Percentiles rank a stretch among this genome's conserved stretches.
These are phyloP conservation scores for Druceiella hillmani DNA, from an alignment of 2,888 invertebrate species.

Conservation along the genomic window DNA sequence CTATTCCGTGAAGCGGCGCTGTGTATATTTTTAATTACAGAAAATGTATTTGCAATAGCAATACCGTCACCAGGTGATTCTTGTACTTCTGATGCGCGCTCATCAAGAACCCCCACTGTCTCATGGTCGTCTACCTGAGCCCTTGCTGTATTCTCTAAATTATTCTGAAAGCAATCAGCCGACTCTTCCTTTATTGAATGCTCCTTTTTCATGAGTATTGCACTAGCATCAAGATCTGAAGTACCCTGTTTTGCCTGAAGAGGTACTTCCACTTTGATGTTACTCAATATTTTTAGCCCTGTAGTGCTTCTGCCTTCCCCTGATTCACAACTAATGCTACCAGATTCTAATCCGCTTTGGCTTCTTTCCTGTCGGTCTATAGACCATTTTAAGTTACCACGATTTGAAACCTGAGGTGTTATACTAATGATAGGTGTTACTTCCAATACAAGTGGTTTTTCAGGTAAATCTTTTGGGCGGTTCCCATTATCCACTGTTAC, in stretches of 20 bases:
- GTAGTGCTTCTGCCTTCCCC: slow-evolving; percentile 34
- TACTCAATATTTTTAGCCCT: slow-evolving; percentile 49
- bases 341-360: background rate
- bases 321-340: slow-evolving; percentile 18
- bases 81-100: slow-evolving; percentile 37
- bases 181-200: slow-evolving; percentile 23
- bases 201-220: background rate
- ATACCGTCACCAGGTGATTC: slow-evolving; percentile 32
- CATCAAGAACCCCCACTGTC: slow-evolving; percentile 41
- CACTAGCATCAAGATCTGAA: slow-evolving; percentile 27
- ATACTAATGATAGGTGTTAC: no score
- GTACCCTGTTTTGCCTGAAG: slow-evolving; percentile 40
- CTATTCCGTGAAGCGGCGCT: no score
- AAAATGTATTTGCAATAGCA: slow-evolving; percentile 36
- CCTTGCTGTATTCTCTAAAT: no score
- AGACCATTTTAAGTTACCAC: no score
- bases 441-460: no score
- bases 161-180: slow-evolving; percentile 26
- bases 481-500: background rate
- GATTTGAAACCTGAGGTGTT: no score
- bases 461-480: no score
- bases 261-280: slow-evolving; percentile 50
- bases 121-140: slow-evolving; percentile 33
- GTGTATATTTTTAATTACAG: slow-evolving; percentile 44
- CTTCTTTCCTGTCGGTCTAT: slow-evolving; percentile 3